Conservation (phyloP, 1,140 invertebrate species). For the Apis dorsata region DNA sequence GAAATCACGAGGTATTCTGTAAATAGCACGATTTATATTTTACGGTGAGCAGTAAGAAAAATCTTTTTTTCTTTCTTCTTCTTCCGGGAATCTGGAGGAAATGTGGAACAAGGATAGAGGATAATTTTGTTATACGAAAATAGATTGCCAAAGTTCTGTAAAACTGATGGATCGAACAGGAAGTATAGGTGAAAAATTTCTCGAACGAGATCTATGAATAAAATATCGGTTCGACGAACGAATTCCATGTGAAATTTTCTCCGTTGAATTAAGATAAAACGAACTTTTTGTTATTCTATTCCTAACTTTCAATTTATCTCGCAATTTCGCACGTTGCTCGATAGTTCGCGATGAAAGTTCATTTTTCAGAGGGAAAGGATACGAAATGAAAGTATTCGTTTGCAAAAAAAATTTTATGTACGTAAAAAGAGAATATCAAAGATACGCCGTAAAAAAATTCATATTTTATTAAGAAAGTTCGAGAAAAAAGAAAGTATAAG, state of each 20-base stretch:
- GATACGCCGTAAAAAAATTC: too few relatives aligned
- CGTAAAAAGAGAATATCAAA: too few relatives aligned
- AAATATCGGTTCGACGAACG: slow-evolving; percentile 1
- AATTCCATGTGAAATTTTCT: background rate
- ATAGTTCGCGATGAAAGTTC: background rate
- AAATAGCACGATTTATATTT: background rate
- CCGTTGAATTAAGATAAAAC: background rate
- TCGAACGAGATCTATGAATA: background rate
- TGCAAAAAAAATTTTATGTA: background rate
- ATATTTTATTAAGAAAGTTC: too few relatives aligned
- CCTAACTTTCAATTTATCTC: background rate
- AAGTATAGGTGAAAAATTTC: background rate
- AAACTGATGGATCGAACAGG: background rate
- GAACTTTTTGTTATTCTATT: too few relatives aligned
- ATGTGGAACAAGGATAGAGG: background rate
- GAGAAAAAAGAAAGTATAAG: too few relatives aligned
- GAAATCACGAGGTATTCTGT: background rate
- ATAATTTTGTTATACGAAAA: background rate
- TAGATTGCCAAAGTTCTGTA: background rate
- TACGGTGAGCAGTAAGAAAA: too few relatives aligned
- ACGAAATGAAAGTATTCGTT: background rate
- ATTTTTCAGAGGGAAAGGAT: background rate
- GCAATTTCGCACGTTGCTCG: background rate
- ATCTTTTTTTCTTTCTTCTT: background rate
- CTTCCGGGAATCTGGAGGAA: background rate